phyloP scores from a whole-genome alignment of 2,888 invertebrate species.

The Camponotus fellah region DNA sequence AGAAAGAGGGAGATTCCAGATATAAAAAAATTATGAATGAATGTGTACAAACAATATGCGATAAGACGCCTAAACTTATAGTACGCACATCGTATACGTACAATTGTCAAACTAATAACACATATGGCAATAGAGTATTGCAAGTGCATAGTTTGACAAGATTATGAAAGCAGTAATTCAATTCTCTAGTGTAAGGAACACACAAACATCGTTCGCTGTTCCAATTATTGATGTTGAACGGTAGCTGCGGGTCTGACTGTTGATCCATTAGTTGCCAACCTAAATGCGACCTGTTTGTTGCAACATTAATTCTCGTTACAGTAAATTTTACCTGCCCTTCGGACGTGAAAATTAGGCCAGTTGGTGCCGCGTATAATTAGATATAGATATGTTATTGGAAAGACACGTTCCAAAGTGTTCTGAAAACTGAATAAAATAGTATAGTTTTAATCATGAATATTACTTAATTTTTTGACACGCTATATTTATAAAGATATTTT shows the following conservation, averaged over 20 bases:
- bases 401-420: background rate
- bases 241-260: conserved; percentile 42
- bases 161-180: conserved; percentile 54
- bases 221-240: conserved; percentile 39
- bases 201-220: conserved; percentile 39
- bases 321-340: conserved; percentile 31
- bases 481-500: background rate
- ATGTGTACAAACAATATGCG: background rate
- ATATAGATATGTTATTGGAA: conserved; percentile 36
- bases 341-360: conserved; percentile 51
- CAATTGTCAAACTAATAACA: conserved; percentile 38
- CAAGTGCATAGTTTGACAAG: conserved; percentile 48
- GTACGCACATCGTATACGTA: background rate
- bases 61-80: background rate
- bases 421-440: conserved; percentile 6
- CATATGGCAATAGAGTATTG: conserved; percentile 18
- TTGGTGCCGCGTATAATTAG: conserved; percentile 37
- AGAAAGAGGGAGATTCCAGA: background rate
- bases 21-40: background rate
- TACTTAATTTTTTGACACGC: background rate
- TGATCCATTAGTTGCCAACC: conserved; percentile 52
- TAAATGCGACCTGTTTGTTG: conserved; percentile 51
- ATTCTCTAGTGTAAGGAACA: conserved; percentile 42
- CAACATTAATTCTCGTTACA: conserved; percentile 54
- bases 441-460: background rate